Evolutionary conservation across 2,797 vertebrate species (phyloP).

Genomic region (Crocidura indochinensis): DNA sequence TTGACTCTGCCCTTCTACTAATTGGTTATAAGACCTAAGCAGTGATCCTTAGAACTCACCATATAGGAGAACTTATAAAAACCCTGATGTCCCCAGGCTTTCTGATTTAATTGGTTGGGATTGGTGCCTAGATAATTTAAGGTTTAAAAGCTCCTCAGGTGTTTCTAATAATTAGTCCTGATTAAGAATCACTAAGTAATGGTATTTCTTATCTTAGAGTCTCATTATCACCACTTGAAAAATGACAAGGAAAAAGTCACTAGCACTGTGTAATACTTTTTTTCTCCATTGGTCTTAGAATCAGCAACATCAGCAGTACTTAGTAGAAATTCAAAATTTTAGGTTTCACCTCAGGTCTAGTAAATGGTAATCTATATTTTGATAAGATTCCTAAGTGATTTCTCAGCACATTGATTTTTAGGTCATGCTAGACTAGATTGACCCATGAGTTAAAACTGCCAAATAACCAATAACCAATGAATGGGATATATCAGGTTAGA

Average conservation of each 20-base stretch:
- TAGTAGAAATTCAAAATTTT: not conserved
- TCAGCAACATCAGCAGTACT: not conserved
- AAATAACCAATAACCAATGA: not conserved
- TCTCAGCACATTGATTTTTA: not conserved
- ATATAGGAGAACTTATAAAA: not conserved
- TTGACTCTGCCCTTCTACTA: not conserved
- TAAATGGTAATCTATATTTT: not conserved
- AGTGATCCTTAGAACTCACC: not conserved
- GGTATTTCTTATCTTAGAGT: not conserved
- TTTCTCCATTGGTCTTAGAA: accelerated
- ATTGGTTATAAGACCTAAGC: not conserved
- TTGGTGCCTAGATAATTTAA: accelerated
- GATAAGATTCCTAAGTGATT: not conserved
- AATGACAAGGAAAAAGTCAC: not conserved
- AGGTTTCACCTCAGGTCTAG: not conserved
- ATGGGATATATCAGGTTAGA: no score
- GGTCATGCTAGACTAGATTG: not conserved
- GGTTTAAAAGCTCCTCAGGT: not conserved
- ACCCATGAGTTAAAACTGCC: slow-evolving; percentile 11
- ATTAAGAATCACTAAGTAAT: slow-evolving; percentile 10
- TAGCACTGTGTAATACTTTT: not conserved
- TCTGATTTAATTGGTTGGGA: not conserved
- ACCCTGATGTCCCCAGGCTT: not conserved
- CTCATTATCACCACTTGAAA: slow-evolving; percentile 27
- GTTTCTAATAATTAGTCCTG: not conserved